A percentile compares a stretch with the other conserved stretches of the same genome.
Evolutionary conservation across 1,140 invertebrate genomes (phyloP).

Genomic region (Heliconius hermathena): DNA sequence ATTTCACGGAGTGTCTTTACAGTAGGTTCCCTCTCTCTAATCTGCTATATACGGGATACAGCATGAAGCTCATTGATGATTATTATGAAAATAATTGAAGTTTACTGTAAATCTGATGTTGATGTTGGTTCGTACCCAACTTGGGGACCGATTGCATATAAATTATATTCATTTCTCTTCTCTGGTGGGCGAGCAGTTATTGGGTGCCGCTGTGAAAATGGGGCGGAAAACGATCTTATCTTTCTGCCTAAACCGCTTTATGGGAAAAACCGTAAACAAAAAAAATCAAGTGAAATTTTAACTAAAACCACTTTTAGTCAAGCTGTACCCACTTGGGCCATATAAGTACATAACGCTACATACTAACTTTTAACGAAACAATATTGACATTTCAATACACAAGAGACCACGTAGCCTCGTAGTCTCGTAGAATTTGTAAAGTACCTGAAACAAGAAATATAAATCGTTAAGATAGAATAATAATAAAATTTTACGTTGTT

Average conservation of each 20-base stretch:
- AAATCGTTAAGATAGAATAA: conserved; percentile 7
- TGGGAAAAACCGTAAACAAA: no score
- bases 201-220: no score
- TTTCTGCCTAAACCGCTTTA: no score
- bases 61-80: no score
- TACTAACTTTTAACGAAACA: background rate
- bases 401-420: background rate
- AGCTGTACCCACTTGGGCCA: background rate
- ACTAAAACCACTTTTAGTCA: background rate
- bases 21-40: no score
- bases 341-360: background rate
- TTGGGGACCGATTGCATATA: background rate
- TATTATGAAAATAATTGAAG: background rate
- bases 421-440: background rate
- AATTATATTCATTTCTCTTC: background rate
- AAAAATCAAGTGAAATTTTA: background rate
- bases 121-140: background rate
- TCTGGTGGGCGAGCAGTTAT: no score
- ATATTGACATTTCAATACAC: conserved; percentile 11
- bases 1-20: no score
- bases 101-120: no score
- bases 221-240: no score
- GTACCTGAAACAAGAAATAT: conserved; percentile 25
- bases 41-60: no score
- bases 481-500: conserved; percentile 20